Evolutionary conservation across 92 coral and sea anemone genomes (phyloP).

Genomic region (Parazoanthus darwini): DNA sequence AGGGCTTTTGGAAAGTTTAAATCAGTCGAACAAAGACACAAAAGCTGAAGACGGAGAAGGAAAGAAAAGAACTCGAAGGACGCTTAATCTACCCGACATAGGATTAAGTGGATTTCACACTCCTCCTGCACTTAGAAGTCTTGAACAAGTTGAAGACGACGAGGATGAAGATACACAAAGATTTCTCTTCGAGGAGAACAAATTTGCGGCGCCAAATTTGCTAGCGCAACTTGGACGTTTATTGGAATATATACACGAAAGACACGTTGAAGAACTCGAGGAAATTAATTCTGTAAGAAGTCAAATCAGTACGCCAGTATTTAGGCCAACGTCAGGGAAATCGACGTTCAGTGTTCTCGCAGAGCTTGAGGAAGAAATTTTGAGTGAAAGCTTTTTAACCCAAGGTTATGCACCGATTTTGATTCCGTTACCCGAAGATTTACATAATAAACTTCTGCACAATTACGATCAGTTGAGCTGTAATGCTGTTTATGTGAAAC

Average conservation of each 20-base stretch:
- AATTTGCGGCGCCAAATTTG: slow-evolving; percentile 95
- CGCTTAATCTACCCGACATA: slow-evolving; percentile 63
- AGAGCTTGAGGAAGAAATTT: slow-evolving; percentile 41
- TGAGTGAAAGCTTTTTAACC: slow-evolving; percentile 29
- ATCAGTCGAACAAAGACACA: slow-evolving; percentile 54
- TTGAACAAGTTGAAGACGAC: slow-evolving; percentile 84
- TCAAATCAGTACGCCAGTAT: slow-evolving; percentile 52
- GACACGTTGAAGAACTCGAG: slow-evolving; percentile 76
- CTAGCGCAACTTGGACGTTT: slow-evolving; percentile 90
- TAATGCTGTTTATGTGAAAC: slow-evolving; percentile 73
- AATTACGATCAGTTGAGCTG: slow-evolving; percentile 88
- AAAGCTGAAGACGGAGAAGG: slow-evolving; percentile 57
- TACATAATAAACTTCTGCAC: slow-evolving; percentile 67
- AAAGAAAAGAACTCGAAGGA: slow-evolving; percentile 48
- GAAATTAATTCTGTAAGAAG: slow-evolving; percentile 64
- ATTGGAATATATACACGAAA: slow-evolving; percentile 78
- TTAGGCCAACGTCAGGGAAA: slow-evolving; percentile 37
- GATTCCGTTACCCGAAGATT: slow-evolving; percentile 79
- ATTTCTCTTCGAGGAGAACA: slow-evolving; percentile 93
- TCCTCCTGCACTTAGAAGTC: slow-evolving; percentile 63
- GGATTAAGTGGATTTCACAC: slow-evolving; percentile 54
- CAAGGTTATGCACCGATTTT: slow-evolving; percentile 54
- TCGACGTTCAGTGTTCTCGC: slow-evolving; percentile 38
- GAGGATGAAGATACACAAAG: slow-evolving; percentile 98
- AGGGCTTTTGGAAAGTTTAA: slow-evolving; percentile 40